Evolutionary conservation across 1,140 invertebrate genomes (phyloP).

Genomic region (Panagrolaimus sp.): DNA sequence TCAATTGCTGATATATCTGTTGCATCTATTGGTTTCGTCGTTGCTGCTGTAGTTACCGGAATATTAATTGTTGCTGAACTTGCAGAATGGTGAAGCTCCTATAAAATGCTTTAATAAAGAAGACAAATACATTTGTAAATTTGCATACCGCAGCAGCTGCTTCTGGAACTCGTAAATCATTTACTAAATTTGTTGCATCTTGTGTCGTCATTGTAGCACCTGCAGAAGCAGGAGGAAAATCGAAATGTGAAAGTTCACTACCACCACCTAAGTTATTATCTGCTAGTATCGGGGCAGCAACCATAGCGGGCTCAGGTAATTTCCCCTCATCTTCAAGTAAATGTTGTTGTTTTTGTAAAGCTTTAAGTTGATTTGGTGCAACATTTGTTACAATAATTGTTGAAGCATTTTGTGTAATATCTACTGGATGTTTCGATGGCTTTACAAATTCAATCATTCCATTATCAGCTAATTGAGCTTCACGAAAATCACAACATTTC

Average conservation of each 20-base stretch:
- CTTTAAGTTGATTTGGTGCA: not conserved
- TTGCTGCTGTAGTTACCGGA: not conserved
- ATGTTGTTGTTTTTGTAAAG: not conserved
- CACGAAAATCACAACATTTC: slow-evolving; percentile 19
- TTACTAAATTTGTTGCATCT: not conserved
- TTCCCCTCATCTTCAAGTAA: no score
- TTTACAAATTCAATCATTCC: slow-evolving; percentile 1
- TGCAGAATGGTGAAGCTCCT: not conserved
- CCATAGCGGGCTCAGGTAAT: not conserved
- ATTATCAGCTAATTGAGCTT: not conserved
- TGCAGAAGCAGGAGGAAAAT: not conserved
- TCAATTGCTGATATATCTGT: slow-evolving; percentile 90
- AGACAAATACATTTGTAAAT: not conserved
- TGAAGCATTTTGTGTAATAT: not conserved
- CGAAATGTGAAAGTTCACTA: no score
- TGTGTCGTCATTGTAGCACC: not conserved
- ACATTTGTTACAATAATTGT: slow-evolving; percentile 9
- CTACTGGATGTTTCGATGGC: not conserved
- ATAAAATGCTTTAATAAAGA: not conserved
- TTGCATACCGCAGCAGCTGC: not conserved
- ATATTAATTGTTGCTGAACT: slow-evolving; percentile 3
- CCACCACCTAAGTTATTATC: not conserved
- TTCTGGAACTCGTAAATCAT: not conserved
- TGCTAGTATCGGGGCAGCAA: not conserved
- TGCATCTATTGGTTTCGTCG: slow-evolving; percentile 62